Percentiles rank a stretch among this genome's conserved stretches.
phyloP scores from a whole-genome alignment of 64 coral and sea anemone genomes.

The Catalaphyllia jardinei region DNA sequence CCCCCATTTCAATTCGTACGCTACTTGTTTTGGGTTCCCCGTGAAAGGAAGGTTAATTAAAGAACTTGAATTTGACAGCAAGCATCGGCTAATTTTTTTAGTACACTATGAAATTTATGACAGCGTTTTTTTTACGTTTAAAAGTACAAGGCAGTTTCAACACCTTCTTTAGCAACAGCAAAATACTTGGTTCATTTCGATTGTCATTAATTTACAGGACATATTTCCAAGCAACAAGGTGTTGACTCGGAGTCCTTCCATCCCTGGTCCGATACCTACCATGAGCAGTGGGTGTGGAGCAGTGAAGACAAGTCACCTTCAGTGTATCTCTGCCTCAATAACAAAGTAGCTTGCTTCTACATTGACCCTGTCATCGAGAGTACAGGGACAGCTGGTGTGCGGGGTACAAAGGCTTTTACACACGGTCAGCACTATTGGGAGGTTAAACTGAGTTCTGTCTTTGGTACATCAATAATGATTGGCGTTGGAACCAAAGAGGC shows the following conservation, averaged over 20 bases:
- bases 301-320: slow-evolving; percentile 72
- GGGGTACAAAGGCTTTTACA: slow-evolving; percentile 84
- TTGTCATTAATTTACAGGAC: slow-evolving; percentile 41
- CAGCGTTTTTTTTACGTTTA: too few species aligned
- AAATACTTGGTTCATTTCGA: not conserved
- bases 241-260: slow-evolving; percentile 12
- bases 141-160: too few species aligned
- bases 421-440: slow-evolving; percentile 94
- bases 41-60: too few species aligned
- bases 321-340: slow-evolving; percentile 73
- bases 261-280: slow-evolving; percentile 68
- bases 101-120: too few species aligned
- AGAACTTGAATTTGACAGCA: too few species aligned
- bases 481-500: slow-evolving; percentile 84
- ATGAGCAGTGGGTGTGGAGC: slow-evolving; percentile 85
- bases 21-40: too few species aligned
- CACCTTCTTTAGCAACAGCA: too few species aligned
- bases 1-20: too few species aligned
- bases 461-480: slow-evolving; percentile 89
- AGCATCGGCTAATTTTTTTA: too few species aligned
- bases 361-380: slow-evolving; percentile 89
- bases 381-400: slow-evolving; percentile 80
- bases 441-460: slow-evolving; percentile 76
- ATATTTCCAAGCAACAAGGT: slow-evolving; percentile 17
- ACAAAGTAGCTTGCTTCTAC: slow-evolving; percentile 88